Conservation (phyloP, 2,797 vertebrate species). For the Enteromius treurensis region DNA sequence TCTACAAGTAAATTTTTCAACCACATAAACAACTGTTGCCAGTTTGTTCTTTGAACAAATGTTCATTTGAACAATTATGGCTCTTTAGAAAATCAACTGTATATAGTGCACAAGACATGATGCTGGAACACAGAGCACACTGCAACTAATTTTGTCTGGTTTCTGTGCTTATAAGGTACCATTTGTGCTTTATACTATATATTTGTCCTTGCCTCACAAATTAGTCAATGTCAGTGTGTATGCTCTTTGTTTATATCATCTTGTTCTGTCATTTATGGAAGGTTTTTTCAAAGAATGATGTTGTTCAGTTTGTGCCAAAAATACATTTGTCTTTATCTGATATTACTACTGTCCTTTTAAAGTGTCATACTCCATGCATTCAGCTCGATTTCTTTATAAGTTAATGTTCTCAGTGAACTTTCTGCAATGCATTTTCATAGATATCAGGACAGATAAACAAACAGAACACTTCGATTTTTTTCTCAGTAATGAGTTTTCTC, state of each 20-base stretch:
- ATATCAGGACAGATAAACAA: background rate
- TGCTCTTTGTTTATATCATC: background rate
- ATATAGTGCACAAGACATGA: background rate
- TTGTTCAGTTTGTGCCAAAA: background rate
- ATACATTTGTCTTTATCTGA: background rate
- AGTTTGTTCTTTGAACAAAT: background rate
- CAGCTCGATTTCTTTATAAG: background rate
- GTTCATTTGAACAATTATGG: background rate
- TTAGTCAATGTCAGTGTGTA: background rate
- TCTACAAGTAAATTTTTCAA: background rate
- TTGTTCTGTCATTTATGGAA: constrained; percentile 4
- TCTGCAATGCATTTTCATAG: background rate
- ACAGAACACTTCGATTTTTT: background rate
- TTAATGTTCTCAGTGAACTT: background rate
- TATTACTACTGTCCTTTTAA: constrained; percentile 1
- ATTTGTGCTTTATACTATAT: background rate
- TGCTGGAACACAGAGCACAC: background rate
- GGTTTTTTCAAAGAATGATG: background rate
- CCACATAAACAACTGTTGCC: background rate
- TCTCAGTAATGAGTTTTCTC: background rate
- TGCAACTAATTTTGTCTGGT: background rate
- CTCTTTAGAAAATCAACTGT: background rate
- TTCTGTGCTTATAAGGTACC: background rate
- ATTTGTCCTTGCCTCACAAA: background rate
- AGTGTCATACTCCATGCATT: background rate